A percentile compares a stretch with the other conserved stretches of the same genome.
Evolutionary conservation across 1,140 invertebrate species (phyloP).

Genomic region (Plectrocnemia conspersa): DNA sequence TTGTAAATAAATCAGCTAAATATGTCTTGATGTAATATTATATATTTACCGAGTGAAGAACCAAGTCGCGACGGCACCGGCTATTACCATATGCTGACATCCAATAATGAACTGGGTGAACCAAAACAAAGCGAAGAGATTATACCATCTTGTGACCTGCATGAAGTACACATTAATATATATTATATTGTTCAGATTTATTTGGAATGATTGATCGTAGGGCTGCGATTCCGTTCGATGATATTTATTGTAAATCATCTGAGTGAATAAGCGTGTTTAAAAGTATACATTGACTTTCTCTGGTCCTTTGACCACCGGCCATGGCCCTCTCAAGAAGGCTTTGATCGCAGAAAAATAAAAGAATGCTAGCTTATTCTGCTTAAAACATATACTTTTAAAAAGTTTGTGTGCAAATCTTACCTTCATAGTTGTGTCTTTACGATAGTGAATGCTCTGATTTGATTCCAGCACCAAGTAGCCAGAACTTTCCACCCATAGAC

Average conservation of each 20-base stretch:
- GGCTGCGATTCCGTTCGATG: too few relatives aligned
- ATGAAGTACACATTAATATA: constrained; percentile 35
- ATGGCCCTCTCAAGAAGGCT: too few relatives aligned
- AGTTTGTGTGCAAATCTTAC: constrained; percentile 41
- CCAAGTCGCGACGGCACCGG: constrained; percentile 70
- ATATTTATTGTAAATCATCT: too few relatives aligned
- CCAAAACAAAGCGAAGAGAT: constrained; percentile 68
- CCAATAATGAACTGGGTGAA: constrained; percentile 68
- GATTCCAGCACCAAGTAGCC: constrained; percentile 50
- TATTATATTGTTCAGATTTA: too few relatives aligned
- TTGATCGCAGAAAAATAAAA: too few relatives aligned
- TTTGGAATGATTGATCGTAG: too few relatives aligned
- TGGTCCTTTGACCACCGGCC: too few relatives aligned
- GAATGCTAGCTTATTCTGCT: too few relatives aligned
- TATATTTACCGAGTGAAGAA: constrained; percentile 66
- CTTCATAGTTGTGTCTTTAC: constrained; percentile 51
- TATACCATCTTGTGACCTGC: constrained; percentile 62
- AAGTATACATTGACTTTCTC: too few relatives aligned
- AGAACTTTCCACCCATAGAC: constrained; percentile 59
- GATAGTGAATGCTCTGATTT: constrained; percentile 49
- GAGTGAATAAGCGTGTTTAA: too few relatives aligned
- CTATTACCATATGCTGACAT: constrained; percentile 73
- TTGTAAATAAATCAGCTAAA: constrained; percentile 16
- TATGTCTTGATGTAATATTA: constrained; percentile 12
- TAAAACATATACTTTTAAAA: too few relatives aligned